Percentiles rank a stretch among this genome's conserved stretches.
phyloP scores from a whole-genome alignment of 2,888 invertebrate species.

The Odontomyia ornata region DNA sequence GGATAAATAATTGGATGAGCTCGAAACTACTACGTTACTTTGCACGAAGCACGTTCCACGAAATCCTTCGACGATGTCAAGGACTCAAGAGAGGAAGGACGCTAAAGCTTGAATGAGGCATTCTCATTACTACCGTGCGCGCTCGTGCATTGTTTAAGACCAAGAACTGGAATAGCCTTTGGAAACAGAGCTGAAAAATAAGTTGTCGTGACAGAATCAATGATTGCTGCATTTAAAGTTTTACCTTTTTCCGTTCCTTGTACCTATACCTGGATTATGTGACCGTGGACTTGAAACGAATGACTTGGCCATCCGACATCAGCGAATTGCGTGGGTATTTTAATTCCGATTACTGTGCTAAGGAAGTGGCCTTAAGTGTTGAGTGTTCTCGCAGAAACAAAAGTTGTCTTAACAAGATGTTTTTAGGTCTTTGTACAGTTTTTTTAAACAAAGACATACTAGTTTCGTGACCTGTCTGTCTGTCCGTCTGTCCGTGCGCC shows the following conservation, averaged over 20 bases:
- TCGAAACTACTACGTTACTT: neutral
- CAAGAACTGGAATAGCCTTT: neutral
- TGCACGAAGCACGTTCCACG: neutral
- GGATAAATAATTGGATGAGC: neutral
- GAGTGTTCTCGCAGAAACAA: too few relatives aligned
- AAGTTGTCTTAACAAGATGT: too few relatives aligned
- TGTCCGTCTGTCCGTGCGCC: too few relatives aligned
- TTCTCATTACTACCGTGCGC: neutral
- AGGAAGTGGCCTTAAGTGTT: too few relatives aligned
- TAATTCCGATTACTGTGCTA: neutral
- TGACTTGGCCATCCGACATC: neutral
- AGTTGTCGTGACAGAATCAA: neutral
- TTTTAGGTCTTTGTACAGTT: too few relatives aligned
- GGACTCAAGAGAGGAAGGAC: neutral
- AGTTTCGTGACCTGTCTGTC: too few relatives aligned
- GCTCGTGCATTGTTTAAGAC: neutral
- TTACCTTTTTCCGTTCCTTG: neutral
- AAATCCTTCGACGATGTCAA: conserved; percentile 1
- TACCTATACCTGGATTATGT: neutral
- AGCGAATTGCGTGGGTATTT: neutral
- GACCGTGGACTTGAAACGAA: neutral
- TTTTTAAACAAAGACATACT: too few relatives aligned
- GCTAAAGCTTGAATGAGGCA: neutral
- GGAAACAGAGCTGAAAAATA: neutral
- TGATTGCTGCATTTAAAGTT: neutral